Conservation (phyloP, 2,888 invertebrate genomes). For the Lobophora halterata region DNA sequence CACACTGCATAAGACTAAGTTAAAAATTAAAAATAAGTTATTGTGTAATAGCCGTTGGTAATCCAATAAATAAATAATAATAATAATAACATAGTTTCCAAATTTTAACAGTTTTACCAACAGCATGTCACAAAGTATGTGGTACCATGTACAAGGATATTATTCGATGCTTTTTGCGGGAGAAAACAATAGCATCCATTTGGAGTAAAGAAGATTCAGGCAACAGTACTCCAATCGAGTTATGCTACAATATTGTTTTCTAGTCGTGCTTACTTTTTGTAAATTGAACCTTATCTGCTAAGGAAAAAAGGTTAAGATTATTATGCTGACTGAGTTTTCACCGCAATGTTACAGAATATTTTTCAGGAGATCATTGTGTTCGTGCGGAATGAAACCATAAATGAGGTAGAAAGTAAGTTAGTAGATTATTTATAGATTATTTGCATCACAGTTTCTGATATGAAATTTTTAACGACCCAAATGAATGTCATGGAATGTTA, state of each 20-base stretch:
- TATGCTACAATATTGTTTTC: slow-evolving; percentile 43
- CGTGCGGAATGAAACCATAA: slow-evolving; percentile 14
- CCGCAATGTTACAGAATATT: slow-evolving; percentile 18
- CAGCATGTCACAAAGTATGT: background rate
- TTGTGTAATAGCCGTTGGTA: no score
- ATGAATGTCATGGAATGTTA: no score
- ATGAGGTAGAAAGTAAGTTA: slow-evolving; percentile 16
- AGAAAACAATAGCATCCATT: slow-evolving; percentile 67
- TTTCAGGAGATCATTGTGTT: slow-evolving; percentile 22
- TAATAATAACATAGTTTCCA: no score
- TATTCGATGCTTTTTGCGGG: slow-evolving; percentile 55
- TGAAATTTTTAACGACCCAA: no score
- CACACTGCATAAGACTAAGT: no score
- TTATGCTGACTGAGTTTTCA: slow-evolving; percentile 3
- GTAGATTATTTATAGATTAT: no score
- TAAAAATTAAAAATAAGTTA: no score
- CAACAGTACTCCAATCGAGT: slow-evolving; percentile 54
- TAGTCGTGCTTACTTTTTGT: slow-evolving; percentile 33
- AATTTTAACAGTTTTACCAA: no score
- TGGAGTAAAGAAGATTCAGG: slow-evolving; percentile 54
- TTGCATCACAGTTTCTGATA: no score
- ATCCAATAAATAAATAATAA: no score
- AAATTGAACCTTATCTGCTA: slow-evolving; percentile 24
- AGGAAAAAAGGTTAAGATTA: background rate
- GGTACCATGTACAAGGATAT: slow-evolving; percentile 4